Evolutionary conservation across 2,888 invertebrate genomes (phyloP).

Genomic region (Fissipunctia ypsillon): DNA sequence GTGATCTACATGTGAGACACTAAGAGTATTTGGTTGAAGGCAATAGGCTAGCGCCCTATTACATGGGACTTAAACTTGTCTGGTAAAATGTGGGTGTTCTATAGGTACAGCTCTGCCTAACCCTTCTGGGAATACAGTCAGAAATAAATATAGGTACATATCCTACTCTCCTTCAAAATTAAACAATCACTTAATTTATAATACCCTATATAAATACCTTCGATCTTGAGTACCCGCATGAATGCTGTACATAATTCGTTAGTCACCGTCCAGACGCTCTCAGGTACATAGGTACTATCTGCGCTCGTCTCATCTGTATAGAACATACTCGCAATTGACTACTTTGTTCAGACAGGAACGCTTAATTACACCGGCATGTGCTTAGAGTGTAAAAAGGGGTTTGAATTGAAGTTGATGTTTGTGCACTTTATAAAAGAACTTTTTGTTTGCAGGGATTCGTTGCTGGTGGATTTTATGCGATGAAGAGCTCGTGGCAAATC

Average conservation of each 20-base stretch:
- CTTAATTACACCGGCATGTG: conserved; percentile 43
- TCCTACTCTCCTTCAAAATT: neutral
- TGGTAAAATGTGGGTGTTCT: too few species aligned
- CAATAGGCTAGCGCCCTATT: too few species aligned
- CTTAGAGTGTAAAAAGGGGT: conserved; percentile 5
- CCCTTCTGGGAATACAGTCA: too few species aligned
- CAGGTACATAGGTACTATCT: conserved; percentile 51
- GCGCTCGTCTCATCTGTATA: conserved; percentile 55
- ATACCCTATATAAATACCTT: conserved; percentile 13
- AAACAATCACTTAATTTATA: conserved; percentile 5
- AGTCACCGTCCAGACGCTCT: conserved; percentile 49
- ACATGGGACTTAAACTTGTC: too few species aligned
- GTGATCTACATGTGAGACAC: too few species aligned
- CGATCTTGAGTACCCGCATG: conserved; percentile 55
- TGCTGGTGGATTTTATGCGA: neutral
- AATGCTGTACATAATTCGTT: conserved; percentile 39
- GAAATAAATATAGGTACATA: too few species aligned
- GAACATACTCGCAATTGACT: conserved; percentile 44
- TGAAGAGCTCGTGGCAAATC: neutral
- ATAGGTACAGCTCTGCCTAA: too few species aligned
- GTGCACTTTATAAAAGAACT: neutral
- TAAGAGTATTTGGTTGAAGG: too few species aligned
- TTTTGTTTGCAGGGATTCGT: neutral
- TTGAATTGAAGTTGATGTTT: conserved; percentile 17
- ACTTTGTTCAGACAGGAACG: conserved; percentile 39